phyloP scores from a whole-genome alignment of 2,797 vertebrate species.

The Syngnathus acus region DNA sequence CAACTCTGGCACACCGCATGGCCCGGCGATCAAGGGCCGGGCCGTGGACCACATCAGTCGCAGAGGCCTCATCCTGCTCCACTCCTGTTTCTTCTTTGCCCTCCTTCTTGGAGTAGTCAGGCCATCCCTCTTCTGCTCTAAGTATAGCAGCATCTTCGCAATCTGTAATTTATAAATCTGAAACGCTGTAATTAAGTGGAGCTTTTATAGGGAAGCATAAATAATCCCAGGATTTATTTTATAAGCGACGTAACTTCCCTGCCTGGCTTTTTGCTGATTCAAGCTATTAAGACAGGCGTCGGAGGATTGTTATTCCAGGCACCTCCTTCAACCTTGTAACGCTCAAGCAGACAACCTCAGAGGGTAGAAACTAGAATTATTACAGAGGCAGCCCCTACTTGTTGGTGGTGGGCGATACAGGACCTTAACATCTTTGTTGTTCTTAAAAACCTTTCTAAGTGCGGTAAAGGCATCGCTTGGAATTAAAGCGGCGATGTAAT shows the following conservation, averaged over 20 bases:
- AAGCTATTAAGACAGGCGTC: constrained; percentile 34
- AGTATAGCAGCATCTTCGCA: constrained; percentile 71
- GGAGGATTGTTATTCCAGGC: constrained; percentile 37
- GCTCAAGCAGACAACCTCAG: constrained; percentile 29
- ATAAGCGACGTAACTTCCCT: constrained; percentile 34
- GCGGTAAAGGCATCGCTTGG: constrained; percentile 48
- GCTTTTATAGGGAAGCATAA: constrained; percentile 75
- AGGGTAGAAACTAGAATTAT: not conserved
- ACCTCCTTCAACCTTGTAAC: constrained; percentile 30
- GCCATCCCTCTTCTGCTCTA: constrained; percentile 59
- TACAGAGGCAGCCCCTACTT: constrained; percentile 15
- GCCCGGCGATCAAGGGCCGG: constrained; percentile 38
- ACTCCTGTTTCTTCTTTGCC: constrained; percentile 18
- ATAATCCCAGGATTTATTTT: constrained; percentile 66
- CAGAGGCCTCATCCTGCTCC: constrained; percentile 39
- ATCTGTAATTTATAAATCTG: constrained; percentile 78
- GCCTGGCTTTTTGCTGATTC: constrained; percentile 28
- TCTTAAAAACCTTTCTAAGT: constrained; percentile 59
- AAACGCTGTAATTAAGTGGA: constrained; percentile 76
- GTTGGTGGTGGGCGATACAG: constrained; percentile 2
- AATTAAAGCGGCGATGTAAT: constrained; percentile 69
- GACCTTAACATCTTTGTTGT: constrained; percentile 35
- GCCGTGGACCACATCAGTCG: constrained; percentile 59
- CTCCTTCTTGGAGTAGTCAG: constrained; percentile 44
- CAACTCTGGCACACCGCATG: constrained; percentile 43